Base-by-base conservation (phyloP, 2,113 vertebrate genomes). In the Nerophis ophidion region DNA sequence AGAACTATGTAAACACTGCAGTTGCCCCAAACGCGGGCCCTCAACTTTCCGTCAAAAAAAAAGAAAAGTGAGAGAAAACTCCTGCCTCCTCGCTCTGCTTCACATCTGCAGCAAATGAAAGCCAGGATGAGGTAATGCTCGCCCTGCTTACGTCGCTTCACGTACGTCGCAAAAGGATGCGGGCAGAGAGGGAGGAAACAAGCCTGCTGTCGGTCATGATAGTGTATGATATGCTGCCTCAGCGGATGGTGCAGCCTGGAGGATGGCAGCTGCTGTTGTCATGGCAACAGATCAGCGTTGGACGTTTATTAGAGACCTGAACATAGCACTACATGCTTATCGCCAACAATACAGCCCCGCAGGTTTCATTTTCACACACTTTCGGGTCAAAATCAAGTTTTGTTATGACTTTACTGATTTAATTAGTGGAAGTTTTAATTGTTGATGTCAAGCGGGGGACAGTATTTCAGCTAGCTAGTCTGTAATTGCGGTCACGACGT, bases 41-140 rank as follows among this genome's bases (percentile, higher is more conserved):
- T 56, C 54, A 53, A 77, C 75, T 49, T 80, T 68, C 68, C 63
- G 67, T 68, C 73, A 77, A 77, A 81, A 73, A 44, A 60, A 87
- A 80, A 77, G 76, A 81, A 72, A 45, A 61, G 26, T 26, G 86
- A 60, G 48, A 60, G 26, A 48, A 70, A 80, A 76, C 72, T 76
- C 70, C 86, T 82, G 90, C 89, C 72, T 75, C 84, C 91, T 90
- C 82, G 80, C 78, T 84, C 85, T 77, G 88, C 90, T 91, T 91
- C 89, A 89, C 88, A 92, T 93, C 91, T 91, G 90, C 86, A 91
- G 88, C 90, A 91, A 95, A 94, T 93, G 92, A 93, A 87, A 86
- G 65, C 72, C 79, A 81, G 81, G 85, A 85, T 92, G 92, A 93
- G 85, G 89, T 92, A 92, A 92, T 88, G 90, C 76, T 87, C 75